Conservation (phyloP, 2,797 vertebrate genomes). For the Squalus acanthias region DNA sequence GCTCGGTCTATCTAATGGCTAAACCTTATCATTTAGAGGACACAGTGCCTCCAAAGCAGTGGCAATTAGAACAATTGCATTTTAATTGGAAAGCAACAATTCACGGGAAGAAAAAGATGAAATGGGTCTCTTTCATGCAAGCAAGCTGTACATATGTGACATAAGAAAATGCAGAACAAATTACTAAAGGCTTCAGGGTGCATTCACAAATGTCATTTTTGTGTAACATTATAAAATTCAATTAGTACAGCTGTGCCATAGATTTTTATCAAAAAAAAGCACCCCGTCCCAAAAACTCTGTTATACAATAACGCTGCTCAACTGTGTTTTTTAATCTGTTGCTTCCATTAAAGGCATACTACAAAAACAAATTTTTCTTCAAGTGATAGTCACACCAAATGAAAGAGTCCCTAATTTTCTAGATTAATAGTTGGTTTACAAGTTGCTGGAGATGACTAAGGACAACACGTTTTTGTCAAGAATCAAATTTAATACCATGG, state of each 20-base stretch:
- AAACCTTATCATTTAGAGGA: neutral
- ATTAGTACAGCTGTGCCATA: neutral
- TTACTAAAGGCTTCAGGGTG: neutral
- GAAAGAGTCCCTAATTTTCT: neutral
- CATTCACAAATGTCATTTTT: neutral
- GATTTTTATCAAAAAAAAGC: neutral
- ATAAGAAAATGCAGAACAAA: neutral
- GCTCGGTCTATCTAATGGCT: neutral
- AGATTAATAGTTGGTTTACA: neutral
- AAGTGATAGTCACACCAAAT: neutral
- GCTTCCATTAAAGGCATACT: neutral
- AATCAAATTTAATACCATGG: neutral
- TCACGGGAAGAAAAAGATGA: neutral
- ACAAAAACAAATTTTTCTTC: neutral
- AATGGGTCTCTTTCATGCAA: neutral
- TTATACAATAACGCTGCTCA: neutral
- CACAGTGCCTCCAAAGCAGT: neutral
- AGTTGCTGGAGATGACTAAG: neutral
- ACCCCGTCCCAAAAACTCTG: neutral
- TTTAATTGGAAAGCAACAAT: constrained; percentile 14
- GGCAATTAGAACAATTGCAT: neutral
- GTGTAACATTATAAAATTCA: neutral
- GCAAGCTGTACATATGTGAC: neutral
- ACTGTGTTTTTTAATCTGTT: neutral
- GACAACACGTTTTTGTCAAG: neutral